phyloP scores from a whole-genome alignment of 2,113 vertebrate genomes.

The Castor canadensis region DNA sequence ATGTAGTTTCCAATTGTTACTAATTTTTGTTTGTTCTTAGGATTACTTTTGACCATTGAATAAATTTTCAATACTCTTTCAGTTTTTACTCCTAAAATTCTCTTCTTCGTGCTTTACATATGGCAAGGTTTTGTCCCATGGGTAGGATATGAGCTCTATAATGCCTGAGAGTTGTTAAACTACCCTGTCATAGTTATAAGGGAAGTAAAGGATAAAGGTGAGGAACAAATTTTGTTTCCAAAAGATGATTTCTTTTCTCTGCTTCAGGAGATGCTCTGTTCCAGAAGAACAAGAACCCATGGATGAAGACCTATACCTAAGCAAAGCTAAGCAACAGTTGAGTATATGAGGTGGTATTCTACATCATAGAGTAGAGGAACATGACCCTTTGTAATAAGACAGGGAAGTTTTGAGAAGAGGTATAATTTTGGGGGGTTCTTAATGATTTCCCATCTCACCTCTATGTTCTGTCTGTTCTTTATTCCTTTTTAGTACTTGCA shows the following conservation, averaged over 20 bases:
- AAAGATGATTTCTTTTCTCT: slow-evolving; percentile 59
- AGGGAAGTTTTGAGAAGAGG: slow-evolving; percentile 16
- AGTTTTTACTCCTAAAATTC: slow-evolving; percentile 41
- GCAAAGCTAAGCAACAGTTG: slow-evolving; percentile 88
- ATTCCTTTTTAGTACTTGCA: background rate
- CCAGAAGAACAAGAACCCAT: slow-evolving; percentile 86
- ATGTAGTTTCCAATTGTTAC: background rate
- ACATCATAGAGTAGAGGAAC: background rate
- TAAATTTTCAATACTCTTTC: slow-evolving; percentile 39
- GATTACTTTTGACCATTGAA: slow-evolving; percentile 32
- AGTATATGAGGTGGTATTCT: slow-evolving; percentile 63
- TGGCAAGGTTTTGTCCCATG: slow-evolving; percentile 1
- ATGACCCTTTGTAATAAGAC: background rate
- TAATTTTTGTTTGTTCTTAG: slow-evolving; percentile 38
- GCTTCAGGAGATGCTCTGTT: slow-evolving; percentile 85
- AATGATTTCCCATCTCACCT: slow-evolving; percentile 10
- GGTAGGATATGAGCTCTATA: background rate
- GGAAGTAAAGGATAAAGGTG: slow-evolving; percentile 1
- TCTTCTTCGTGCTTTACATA: slow-evolving; percentile 29
- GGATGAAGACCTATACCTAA: slow-evolving; percentile 84
- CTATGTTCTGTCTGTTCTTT: background rate
- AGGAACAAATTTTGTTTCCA: background rate
- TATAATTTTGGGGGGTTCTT: background rate
- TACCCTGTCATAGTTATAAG: background rate
- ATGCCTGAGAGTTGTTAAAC: background rate